Evolutionary conservation across 2,797 vertebrate species (phyloP).

Genomic region (Betta splendens): DNA sequence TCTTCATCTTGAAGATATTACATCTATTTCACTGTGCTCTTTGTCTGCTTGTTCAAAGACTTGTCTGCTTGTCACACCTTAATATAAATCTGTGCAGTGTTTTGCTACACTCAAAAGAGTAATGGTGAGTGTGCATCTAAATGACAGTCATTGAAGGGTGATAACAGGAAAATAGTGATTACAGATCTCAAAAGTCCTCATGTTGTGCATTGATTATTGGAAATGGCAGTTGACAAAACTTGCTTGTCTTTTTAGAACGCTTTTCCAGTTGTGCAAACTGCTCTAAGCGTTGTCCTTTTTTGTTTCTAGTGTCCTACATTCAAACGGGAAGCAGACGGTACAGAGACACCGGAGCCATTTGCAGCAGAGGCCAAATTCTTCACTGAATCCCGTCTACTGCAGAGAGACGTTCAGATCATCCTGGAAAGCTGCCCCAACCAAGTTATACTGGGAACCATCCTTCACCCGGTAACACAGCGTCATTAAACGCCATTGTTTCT

Average conservation of each 20-base stretch:
- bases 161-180: constrained; percentile 13
- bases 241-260: neutral
- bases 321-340: constrained; percentile 89
- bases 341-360: constrained; percentile 89
- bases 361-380: constrained; percentile 98
- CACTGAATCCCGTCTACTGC: constrained; percentile 94
- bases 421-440: constrained; percentile 98
- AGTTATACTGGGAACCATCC: constrained; percentile 94
- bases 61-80: constrained; percentile 12
- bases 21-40: constrained; percentile 60
- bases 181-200: constrained; percentile 14
- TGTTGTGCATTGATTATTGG: constrained; percentile 1
- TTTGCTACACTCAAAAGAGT: constrained; percentile 32
- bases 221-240: constrained; percentile 2
- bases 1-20: constrained; percentile 60
- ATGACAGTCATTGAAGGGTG: constrained; percentile 37
- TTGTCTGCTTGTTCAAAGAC: constrained; percentile 39
- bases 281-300: neutral
- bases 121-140: constrained; percentile 36
- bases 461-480: constrained; percentile 85
- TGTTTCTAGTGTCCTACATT: constrained; percentile 89
- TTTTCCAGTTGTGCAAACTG: neutral
- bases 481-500: neutral
- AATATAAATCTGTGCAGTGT: constrained; percentile 30
- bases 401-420: constrained; percentile 96